Evolutionary conservation across 2,797 vertebrate species (phyloP).

Genomic region (Aythya fuligula): DNA sequence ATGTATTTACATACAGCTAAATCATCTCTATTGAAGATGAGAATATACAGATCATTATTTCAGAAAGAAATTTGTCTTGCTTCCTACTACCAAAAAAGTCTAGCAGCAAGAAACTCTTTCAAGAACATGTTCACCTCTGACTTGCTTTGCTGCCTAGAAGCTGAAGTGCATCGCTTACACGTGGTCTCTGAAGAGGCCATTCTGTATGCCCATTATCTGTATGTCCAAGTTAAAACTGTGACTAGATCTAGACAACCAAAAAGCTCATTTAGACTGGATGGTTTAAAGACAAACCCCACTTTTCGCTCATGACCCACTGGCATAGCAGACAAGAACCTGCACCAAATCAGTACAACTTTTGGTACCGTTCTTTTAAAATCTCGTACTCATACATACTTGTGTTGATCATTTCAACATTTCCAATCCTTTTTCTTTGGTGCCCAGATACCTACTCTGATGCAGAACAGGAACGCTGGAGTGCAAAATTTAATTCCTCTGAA

Average conservation of each 20-base stretch:
- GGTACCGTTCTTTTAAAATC: not conserved
- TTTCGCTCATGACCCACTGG: not conserved
- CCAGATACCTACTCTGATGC: not conserved
- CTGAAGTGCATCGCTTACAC: not conserved
- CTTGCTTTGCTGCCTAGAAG: not conserved
- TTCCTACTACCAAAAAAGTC: not conserved
- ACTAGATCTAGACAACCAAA: not conserved
- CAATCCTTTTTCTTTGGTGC: not conserved
- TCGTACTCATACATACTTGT: not conserved
- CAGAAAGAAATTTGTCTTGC: not conserved
- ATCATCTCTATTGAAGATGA: not conserved
- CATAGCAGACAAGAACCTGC: not conserved
- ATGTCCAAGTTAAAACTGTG: not conserved
- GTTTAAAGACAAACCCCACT: fast-evolving
- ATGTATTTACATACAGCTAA: not conserved
- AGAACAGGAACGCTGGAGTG: not conserved
- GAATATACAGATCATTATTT: not conserved
- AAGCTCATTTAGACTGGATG: not conserved
- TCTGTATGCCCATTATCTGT: not conserved
- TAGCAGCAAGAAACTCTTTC: not conserved
- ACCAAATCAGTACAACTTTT: not conserved
- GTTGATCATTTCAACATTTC: not conserved
- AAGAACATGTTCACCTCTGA: not conserved
- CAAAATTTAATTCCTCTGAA: not conserved
- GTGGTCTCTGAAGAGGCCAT: not conserved